Conservation (phyloP, 2,888 invertebrate genomes). For the Agriopis leucophaearia region DNA sequence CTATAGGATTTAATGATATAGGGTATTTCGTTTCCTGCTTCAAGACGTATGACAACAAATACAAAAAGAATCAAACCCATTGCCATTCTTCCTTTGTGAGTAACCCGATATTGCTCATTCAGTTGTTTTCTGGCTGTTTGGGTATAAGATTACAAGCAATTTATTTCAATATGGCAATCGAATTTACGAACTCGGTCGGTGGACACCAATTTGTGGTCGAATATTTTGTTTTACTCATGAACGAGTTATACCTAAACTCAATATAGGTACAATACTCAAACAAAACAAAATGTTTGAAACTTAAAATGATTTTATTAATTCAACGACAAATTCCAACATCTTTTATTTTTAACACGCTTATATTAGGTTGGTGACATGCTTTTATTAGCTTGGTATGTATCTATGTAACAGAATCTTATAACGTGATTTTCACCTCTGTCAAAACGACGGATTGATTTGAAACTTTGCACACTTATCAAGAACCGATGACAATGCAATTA, state of each 20-base stretch:
- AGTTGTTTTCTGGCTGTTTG: constrained; percentile 83
- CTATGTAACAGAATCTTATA: no score
- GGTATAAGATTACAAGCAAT: constrained; percentile 86
- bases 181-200: constrained; percentile 75
- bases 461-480: no score
- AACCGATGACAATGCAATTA: no score
- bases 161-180: constrained; percentile 83
- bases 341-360: no score
- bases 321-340: no score
- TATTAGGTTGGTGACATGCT: no score
- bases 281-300: constrained; percentile 35
- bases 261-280: constrained; percentile 27
- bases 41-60: constrained; percentile 67
- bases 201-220: constrained; percentile 66
- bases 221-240: constrained; percentile 62
- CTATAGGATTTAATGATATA: constrained; percentile 23
- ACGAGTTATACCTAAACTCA: constrained; percentile 32
- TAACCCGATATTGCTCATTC: constrained; percentile 84
- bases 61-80: constrained; percentile 70
- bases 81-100: constrained; percentile 73
- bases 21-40: constrained; percentile 42
- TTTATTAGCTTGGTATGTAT: no score
- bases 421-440: no score
- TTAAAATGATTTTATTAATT: constrained; percentile 2
- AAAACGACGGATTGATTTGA: no score